These are phyloP conservation scores for Scelioninae gen. 1 DNA, from an alignment of 2,888 invertebrate species.

Conservation along the genomic window DNA sequence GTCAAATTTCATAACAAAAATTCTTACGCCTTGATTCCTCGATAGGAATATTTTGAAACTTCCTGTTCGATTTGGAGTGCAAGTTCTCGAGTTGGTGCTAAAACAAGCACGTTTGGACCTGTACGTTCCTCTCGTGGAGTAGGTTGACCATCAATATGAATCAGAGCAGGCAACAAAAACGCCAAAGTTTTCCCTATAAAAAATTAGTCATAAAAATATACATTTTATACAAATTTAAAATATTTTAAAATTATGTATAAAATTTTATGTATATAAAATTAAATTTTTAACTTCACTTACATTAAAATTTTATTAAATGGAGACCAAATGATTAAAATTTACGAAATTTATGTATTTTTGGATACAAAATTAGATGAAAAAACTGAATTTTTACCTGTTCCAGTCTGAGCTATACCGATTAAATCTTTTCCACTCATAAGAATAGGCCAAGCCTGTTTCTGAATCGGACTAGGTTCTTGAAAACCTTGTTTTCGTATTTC, in stretches of 20 bases:
- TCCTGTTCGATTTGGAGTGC: conserved; percentile 97
- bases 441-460: conserved; percentile 97
- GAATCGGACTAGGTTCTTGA: conserved; percentile 94
- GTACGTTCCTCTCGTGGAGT: conserved; percentile 89
- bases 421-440: conserved; percentile 95
- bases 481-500: conserved; percentile 94
- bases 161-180: conserved; percentile 95
- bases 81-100: conserved; percentile 97
- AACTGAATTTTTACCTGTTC: conserved; percentile 86
- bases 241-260: background rate
- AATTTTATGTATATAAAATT: too few relatives aligned
- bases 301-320: too few relatives aligned
- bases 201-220: too few relatives aligned
- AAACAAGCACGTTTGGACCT: conserved; percentile 94
- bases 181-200: conserved; percentile 94
- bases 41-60: conserved; percentile 94
- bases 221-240: background rate
- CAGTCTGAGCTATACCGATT: conserved; percentile 98
- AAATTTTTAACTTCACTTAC: too few relatives aligned
- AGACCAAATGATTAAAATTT: conserved; percentile 7
- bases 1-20: too few relatives aligned
- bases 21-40: conserved; percentile 92
- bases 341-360: conserved; percentile 1
- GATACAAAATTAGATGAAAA: too few relatives aligned
- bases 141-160: conserved; percentile 95